Percentiles rank a stretch among this genome's conserved stretches.
These are phyloP conservation scores for Pterocles orientalis DNA, from an alignment of 2,113 vertebrate genomes.

Conservation along the genomic window DNA sequence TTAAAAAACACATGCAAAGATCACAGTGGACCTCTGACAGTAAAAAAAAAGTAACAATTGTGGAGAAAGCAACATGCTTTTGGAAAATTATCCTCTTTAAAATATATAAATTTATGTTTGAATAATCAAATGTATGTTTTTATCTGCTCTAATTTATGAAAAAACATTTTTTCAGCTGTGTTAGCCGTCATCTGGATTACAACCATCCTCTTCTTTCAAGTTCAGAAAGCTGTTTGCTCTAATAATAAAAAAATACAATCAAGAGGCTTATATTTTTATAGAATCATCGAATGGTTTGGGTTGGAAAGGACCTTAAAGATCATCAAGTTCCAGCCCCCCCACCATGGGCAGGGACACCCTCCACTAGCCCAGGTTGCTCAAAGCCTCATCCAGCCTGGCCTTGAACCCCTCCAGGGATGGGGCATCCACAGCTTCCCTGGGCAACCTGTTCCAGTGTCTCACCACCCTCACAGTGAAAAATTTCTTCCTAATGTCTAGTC, in stretches of 20 bases:
- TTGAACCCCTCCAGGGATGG: too few relatives aligned
- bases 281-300: too few relatives aligned
- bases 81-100: neutral
- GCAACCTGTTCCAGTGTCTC: too few relatives aligned
- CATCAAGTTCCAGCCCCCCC: too few relatives aligned
- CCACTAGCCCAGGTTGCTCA: too few relatives aligned
- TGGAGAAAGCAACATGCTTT: neutral
- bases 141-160: neutral
- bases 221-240: neutral
- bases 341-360: too few relatives aligned
- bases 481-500: too few relatives aligned
- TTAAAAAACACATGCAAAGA: neutral
- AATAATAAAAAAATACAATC: neutral
- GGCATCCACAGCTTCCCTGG: too few relatives aligned
- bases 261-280: slow-evolving; percentile 26
- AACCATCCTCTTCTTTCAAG: neutral
- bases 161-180: neutral
- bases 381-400: too few relatives aligned
- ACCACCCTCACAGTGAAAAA: too few relatives aligned
- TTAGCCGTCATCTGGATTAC: neutral
- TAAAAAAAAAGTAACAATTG: neutral
- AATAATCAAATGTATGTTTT: neutral
- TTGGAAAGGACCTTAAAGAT: too few relatives aligned
- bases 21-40: neutral
- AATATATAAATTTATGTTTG: neutral